Conservation (phyloP, 2,797 vertebrate species). For the Geotrypetes seraphini region DNA sequence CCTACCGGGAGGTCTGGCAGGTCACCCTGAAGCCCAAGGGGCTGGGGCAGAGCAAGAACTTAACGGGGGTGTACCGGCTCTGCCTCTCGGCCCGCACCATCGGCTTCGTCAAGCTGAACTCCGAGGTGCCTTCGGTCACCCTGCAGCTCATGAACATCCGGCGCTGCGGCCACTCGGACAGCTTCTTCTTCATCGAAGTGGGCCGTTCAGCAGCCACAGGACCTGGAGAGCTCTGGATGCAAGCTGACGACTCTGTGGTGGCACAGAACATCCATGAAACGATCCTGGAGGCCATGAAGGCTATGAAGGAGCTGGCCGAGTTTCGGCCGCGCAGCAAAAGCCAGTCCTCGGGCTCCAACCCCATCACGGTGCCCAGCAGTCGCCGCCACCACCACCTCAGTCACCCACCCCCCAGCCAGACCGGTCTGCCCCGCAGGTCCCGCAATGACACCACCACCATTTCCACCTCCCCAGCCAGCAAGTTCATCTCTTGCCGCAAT, state of each 20-base stretch:
- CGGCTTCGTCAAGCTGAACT: conserved; percentile 87
- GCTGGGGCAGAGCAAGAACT: conserved; percentile 79
- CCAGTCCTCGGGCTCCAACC: conserved; percentile 74
- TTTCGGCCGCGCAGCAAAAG: conserved; percentile 95
- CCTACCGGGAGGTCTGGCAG: conserved; percentile 94
- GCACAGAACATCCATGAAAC: conserved; percentile 98
- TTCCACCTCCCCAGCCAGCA: conserved; percentile 50
- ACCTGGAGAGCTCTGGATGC: conserved; percentile 96
- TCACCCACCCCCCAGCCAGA: conserved; percentile 84
- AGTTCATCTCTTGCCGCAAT: conserved; percentile 69
- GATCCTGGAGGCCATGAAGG: conserved; percentile 93
- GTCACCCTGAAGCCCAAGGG: conserved; percentile 89
- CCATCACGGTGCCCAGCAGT: conserved; percentile 85
- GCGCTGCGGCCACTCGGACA: conserved; percentile 95
- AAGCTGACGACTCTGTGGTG: conserved; percentile 92
- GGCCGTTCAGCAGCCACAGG: conserved; percentile 89
- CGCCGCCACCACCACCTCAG: conserved; percentile 79
- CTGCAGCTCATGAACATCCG: conserved; percentile 96
- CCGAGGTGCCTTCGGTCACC: conserved; percentile 78
- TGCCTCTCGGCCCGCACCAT: conserved; percentile 86
- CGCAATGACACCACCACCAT: conserved; percentile 76
- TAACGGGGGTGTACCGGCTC: conserved; percentile 88
- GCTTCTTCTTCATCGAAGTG: conserved; percentile 96
- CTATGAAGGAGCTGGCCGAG: conserved; percentile 91
- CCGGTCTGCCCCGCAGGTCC: conserved; percentile 73